Base-by-base conservation (phyloP, 1,140 invertebrate species). In the Mamestra configurata region DNA sequence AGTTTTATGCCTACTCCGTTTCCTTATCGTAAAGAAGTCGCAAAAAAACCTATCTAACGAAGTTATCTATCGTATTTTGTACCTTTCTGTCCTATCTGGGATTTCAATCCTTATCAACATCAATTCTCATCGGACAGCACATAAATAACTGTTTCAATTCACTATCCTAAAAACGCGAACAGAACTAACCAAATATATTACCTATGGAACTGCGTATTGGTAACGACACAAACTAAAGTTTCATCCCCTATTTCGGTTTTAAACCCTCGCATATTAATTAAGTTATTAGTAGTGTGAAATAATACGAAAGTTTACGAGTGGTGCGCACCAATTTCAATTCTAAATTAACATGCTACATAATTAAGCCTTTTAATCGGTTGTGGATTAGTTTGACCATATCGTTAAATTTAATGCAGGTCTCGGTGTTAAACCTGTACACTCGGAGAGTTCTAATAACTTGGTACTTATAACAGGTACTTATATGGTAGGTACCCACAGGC, bases 361-460 rank as follows among this genome's bases (percentile, higher is more conserved):
- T 81, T 77, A 77, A 77, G 68, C 79, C 79, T 71, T 80, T 81
- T 77, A 46, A 77, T 49, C 40, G 79, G 37, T 80, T 70, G 59
- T 53, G 51, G 49, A 71, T 51, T 71, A 71, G 68, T 51, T 51
- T 18, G 46, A 53, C 15, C 11, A 22, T 18, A 35, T 53, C 43
- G 53, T 71, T 71, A 51, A 53, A 53, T 53, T 71, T 71, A 53
- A 71, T 53, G 68, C 49, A 53, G 68, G 24, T 18, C 27, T 71
- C 27, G 43, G 46, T 31, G 24, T n/a, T 71, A 49, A 71, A 6
- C 49, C 18, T 64, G 10, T 20, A 20, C 18, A 11, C 35, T 40
- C 20, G 11, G n/a, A 66, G n/a, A 66, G 61, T 70, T 70, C 40
- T 70, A 70, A 27, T 70, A 49, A 49, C 18, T 49, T 70, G n/a